phyloP scores from a whole-genome alignment of 2,888 invertebrate species.

The Clistopyga incitator region DNA sequence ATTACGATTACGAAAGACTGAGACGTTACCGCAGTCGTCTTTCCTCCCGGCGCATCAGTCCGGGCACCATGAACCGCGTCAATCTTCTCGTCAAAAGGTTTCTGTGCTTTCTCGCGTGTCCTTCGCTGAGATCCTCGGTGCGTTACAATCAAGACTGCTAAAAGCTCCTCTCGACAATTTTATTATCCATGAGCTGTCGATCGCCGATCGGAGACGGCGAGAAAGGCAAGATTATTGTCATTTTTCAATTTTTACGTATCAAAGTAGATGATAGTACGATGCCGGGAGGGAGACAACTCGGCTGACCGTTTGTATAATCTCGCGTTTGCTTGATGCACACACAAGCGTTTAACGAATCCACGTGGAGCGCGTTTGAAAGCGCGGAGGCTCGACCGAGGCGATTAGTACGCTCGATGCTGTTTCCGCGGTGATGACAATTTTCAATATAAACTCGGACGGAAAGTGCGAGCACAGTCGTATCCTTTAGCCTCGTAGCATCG shows the following conservation, averaged over 20 bases:
- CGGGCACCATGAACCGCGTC: slow-evolving; percentile 76
- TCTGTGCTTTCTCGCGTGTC: slow-evolving; percentile 79
- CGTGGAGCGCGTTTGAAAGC: slow-evolving; percentile 14
- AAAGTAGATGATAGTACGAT: slow-evolving; percentile 32
- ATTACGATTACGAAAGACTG: slow-evolving; percentile 69
- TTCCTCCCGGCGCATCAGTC: slow-evolving; percentile 70
- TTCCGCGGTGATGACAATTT: background rate
- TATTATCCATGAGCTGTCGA: background rate
- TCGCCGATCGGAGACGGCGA: background rate
- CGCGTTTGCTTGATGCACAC: background rate
- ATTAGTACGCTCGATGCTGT: background rate
- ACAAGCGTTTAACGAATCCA: background rate
- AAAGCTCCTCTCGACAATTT: slow-evolving; percentile 35
- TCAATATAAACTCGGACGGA: slow-evolving; percentile 34
- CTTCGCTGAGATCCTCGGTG: slow-evolving; percentile 69
- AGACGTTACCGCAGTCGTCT: slow-evolving; percentile 70
- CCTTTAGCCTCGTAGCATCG: slow-evolving; percentile 38
- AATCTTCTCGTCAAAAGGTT: slow-evolving; percentile 80
- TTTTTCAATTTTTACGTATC: slow-evolving; percentile 61
- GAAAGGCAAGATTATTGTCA: slow-evolving; percentile 31
- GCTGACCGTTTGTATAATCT: slow-evolving; percentile 11
- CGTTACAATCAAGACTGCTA: slow-evolving; percentile 70
- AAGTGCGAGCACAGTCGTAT: slow-evolving; percentile 6
- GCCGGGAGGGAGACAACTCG: background rate
- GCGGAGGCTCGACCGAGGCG: background rate